A percentile compares a stretch with the other conserved stretches of the same genome.
These are phyloP conservation scores for Eulemur mongoz DNA, from an alignment of 2,797 vertebrate species.

Conservation along the genomic window DNA sequence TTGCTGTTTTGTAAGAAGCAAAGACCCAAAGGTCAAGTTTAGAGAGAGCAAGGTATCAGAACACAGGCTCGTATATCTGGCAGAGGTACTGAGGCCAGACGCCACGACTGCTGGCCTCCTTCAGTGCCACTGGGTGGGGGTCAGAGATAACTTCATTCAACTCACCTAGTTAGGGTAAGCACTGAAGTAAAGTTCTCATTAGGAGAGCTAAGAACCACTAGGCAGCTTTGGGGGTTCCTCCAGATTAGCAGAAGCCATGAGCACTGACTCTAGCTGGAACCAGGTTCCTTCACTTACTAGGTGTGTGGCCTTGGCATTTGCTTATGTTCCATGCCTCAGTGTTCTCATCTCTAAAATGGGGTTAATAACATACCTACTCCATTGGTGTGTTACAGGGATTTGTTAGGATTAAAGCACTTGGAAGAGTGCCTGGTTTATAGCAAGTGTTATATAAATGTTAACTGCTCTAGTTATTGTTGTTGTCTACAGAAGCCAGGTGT, in stretches of 20 bases:
- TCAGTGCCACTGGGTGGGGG: background rate
- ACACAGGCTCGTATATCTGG: background rate
- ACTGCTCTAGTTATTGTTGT: background rate
- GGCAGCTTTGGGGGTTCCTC: background rate
- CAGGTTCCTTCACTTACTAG: background rate
- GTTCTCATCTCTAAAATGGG: conserved; percentile 24
- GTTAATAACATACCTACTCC: background rate
- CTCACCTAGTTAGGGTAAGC: background rate
- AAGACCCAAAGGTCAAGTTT: conserved; percentile 16
- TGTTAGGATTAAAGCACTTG: background rate
- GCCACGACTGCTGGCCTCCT: background rate
- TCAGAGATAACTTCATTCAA: background rate
- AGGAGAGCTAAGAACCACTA: background rate
- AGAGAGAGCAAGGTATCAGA: background rate
- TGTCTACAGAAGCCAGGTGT: background rate
- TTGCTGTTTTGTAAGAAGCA: conserved; percentile 31
- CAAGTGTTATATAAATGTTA: background rate
- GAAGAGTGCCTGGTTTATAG: background rate
- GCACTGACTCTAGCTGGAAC: background rate
- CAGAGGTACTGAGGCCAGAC: background rate
- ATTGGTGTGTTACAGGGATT: background rate
- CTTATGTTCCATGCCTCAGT: background rate
- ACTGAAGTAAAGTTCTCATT: background rate
- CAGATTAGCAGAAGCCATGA: background rate
- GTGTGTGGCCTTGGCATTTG: background rate